These are phyloP conservation scores for Calameuta filiformis DNA, from an alignment of 2,888 invertebrate species.

Conservation along the genomic window DNA sequence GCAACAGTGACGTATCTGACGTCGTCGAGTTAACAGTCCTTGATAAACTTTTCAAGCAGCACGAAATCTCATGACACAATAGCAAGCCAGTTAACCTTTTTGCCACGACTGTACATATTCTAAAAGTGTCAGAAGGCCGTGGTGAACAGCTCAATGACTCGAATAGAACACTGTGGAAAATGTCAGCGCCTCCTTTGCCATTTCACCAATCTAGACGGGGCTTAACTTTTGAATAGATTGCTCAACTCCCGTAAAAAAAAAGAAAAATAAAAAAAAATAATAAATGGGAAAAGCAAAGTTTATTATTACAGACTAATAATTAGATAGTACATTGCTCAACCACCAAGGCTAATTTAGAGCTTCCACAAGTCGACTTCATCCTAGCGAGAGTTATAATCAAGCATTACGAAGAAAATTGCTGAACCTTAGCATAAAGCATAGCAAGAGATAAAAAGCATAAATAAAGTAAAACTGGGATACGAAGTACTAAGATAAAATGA, in stretches of 20 bases:
- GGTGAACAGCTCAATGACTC: not conserved
- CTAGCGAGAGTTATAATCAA: not conserved
- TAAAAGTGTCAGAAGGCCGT: not conserved
- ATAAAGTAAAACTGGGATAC: not conserved
- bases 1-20: not conserved
- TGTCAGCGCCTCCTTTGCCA: slow-evolving; percentile 24
- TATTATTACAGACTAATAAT: slow-evolving; percentile 4
- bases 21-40: not conserved
- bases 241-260: slow-evolving; percentile 1
- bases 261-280: not conserved
- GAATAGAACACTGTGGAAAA: slow-evolving; percentile 20
- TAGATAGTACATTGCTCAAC: not conserved
- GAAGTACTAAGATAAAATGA: not conserved
- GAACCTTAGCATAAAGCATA: not conserved
- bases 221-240: not conserved
- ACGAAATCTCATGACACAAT: not conserved
- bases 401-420: not conserved
- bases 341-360: not conserved
- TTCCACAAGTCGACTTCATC: not conserved
- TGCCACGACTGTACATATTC: not conserved
- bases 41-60: not conserved
- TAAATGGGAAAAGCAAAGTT: slow-evolving; percentile 8
- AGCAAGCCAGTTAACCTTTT: not conserved
- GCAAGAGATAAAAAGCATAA: not conserved
- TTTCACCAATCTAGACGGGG: slow-evolving; percentile 8